Conservation (phyloP, 2,888 invertebrate species). For the Micoletzkya japonica region DNA sequence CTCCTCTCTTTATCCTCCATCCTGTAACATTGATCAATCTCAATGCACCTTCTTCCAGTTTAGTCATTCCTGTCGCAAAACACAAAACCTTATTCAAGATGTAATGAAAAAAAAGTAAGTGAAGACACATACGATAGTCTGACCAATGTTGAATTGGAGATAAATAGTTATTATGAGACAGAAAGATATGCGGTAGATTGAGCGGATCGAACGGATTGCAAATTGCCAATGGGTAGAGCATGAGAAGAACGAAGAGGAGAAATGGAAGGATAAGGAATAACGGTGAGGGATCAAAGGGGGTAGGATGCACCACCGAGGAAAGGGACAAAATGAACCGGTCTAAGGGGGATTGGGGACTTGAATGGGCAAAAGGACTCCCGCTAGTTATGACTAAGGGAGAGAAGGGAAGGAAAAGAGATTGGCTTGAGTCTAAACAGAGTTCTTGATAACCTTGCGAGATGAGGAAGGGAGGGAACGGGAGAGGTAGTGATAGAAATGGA, state of each 20-base stretch:
- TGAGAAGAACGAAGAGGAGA: neutral
- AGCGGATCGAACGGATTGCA: slow-evolving; percentile 7
- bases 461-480: too few species aligned
- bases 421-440: neutral
- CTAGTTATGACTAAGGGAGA: neutral
- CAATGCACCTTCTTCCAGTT: too few species aligned
- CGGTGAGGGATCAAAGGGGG: neutral
- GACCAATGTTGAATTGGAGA: neutral
- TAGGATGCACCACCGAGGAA: neutral
- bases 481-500: too few species aligned
- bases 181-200: slow-evolving; percentile 24
- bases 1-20: too few species aligned
- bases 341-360: neutral
- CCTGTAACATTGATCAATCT: too few species aligned
- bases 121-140: neutral
- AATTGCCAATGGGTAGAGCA: slow-evolving; percentile 4
- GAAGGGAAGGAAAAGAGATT: neutral
- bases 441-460: neutral
- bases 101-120: neutral
- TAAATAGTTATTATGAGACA: slow-evolving; percentile 25
- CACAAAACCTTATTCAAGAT: neutral
- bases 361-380: neutral
- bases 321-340: slow-evolving; percentile 5
- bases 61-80: slow-evolving; percentile 1
- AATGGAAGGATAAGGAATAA: neutral